Evolutionary conservation across 2,797 vertebrate genomes (phyloP), one percentile per base, ranked within the genome.

Genomic region (Danio albolineatus): DNA sequence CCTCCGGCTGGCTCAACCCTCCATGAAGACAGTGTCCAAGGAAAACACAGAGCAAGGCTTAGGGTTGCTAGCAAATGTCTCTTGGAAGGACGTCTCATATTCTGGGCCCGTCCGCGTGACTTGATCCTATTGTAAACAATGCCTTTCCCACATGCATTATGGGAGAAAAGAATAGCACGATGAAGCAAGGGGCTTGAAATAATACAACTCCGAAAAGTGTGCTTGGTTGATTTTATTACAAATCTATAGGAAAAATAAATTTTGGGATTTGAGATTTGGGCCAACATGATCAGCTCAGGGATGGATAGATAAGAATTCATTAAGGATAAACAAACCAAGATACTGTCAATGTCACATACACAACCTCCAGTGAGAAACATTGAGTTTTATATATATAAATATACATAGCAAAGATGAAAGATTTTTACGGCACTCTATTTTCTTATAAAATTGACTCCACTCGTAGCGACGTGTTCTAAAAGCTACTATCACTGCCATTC

Each of bases 401-500:
- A 51, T 51, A 51, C 14, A 28, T 28, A 28, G 9, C 13, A 12
- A 53, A 71, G 38, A 79, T 71, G 48, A 76, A 64, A 83, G 78
- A 80, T 83, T 83, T 83, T 66, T 83, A 83, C 21, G 90, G 87
- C 90, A 92, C 91, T 91, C 89, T 93, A 89, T 92, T 91, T 94
- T 86, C 84, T 66, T 88, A 91, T 66, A 54, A 6, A 56, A 86
- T 82, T 86, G 88, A 90, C 90, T 89, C 88, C 85, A 79, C 70
- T 74, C 74, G 76, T 83, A 89, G 83, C 86, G 84, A 86, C 89
- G 46, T 89, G 86, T 89, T 89, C 86, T 61, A 89, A 89, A 90
- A 91, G 91, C 91, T 92, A 90, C 91, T 87, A 86, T 89, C 92
- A 94, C 93, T 93, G 93, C 92, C 92, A 93, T 92, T 86, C 88